Percentiles rank a stretch among this genome's conserved stretches.
phyloP scores from a whole-genome alignment of 2,888 invertebrate species.

The Micropterix aruncella region DNA sequence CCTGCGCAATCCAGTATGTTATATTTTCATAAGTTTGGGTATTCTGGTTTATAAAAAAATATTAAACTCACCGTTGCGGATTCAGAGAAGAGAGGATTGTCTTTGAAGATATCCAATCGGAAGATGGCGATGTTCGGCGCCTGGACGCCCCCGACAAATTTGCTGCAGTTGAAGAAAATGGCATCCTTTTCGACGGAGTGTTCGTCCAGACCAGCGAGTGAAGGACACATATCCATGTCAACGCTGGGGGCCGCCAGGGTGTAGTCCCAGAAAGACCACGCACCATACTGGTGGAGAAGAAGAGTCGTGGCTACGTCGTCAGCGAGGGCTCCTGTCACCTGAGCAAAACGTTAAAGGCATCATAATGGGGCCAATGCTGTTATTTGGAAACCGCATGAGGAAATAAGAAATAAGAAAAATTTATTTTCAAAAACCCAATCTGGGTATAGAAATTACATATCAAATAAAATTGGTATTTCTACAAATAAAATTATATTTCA shows the following conservation, averaged over 20 bases:
- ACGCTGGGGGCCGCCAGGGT: conserved; percentile 72
- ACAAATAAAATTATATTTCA: too few species aligned
- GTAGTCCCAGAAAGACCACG: conserved; percentile 82
- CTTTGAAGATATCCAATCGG: conserved; percentile 35
- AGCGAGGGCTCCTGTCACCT: conserved; percentile 76
- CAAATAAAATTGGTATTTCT: too few species aligned
- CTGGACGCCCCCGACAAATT: conserved; percentile 82
- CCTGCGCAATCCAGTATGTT: too few species aligned
- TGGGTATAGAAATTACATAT: too few species aligned
- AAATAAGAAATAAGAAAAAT: too few species aligned
- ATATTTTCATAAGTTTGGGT: too few species aligned
- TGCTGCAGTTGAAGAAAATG: conserved; percentile 78
- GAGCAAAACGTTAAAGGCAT: too few species aligned
- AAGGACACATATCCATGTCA: conserved; percentile 74
- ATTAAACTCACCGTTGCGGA: conserved; percentile 30
- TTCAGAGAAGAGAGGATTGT: conserved; percentile 25
- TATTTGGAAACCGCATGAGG: too few species aligned
- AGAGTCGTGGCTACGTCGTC: conserved; percentile 74
- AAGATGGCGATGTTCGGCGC: conserved; percentile 55
- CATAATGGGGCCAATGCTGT: too few species aligned
- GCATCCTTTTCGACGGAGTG: conserved; percentile 76
- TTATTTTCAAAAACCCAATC: too few species aligned
- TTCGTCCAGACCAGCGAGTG: conserved; percentile 49
- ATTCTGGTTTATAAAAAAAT: too few species aligned
- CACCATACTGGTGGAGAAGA: conserved; percentile 67